Evolutionary conservation across 2,797 vertebrate genomes (phyloP).

Genomic region (Limosa lapponica): DNA sequence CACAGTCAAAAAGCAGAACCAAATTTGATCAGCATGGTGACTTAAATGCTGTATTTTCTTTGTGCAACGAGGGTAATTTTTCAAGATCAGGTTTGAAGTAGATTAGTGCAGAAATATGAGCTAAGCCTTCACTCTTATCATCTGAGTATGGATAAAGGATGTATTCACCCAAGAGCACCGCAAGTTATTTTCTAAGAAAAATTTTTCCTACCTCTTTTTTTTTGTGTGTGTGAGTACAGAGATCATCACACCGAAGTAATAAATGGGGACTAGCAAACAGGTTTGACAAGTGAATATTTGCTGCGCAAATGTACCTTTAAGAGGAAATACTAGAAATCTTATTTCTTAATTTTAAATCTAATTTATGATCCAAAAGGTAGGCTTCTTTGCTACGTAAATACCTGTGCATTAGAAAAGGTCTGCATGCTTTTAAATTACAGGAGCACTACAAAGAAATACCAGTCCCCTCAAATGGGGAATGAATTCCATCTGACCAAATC

Average conservation of each 20-base stretch:
- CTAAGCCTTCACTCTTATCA: slow-evolving; percentile 67
- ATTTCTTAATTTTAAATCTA: slow-evolving; percentile 49
- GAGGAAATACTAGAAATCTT: background rate
- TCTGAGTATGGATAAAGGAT: slow-evolving; percentile 69
- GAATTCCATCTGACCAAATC: background rate
- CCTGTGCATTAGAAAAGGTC: background rate
- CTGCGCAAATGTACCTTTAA: background rate
- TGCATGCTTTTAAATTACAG: background rate
- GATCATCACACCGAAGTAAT: slow-evolving; percentile 6
- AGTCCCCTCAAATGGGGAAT: background rate
- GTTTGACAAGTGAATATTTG: slow-evolving; percentile 16
- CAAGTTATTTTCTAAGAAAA: slow-evolving; percentile 67
- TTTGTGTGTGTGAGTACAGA: background rate
- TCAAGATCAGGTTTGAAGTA: slow-evolving; percentile 72
- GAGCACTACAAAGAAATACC: background rate
- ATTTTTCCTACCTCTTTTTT: background rate
- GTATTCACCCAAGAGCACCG: slow-evolving; percentile 56
- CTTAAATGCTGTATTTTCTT: slow-evolving; percentile 70
- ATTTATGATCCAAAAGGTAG: background rate
- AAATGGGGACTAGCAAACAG: slow-evolving; percentile 31
- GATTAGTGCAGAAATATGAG: slow-evolving; percentile 73
- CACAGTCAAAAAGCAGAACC: slow-evolving; percentile 62
- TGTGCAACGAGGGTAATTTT: slow-evolving; percentile 66
- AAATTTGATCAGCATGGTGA: slow-evolving; percentile 65
- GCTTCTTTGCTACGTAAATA: background rate